Evolutionary conservation across 92 coral and sea anemone species (phyloP).

Genomic region (Galaxea fascicularis): DNA sequence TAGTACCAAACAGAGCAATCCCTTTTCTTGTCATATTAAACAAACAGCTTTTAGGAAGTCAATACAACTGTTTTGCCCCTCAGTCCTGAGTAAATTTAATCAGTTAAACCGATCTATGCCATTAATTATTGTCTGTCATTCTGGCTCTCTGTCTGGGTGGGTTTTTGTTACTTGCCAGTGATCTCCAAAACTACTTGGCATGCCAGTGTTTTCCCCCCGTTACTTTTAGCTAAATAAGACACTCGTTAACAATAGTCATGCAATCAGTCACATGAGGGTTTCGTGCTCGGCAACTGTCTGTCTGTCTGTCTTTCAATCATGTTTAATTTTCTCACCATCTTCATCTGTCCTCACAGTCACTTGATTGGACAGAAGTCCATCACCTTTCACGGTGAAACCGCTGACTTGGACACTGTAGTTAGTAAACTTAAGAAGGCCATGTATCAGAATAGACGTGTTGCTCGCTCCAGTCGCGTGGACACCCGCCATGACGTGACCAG

Average conservation of each 20-base stretch:
- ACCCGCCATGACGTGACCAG: slow-evolving; percentile 29
- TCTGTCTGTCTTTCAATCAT: neutral
- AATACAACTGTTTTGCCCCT: neutral
- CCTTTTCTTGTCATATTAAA: neutral
- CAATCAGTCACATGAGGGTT: too few relatives aligned
- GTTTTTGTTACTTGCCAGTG: too few relatives aligned
- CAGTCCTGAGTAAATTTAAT: neutral
- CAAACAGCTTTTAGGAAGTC: neutral
- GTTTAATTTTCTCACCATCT: slow-evolving; percentile 72
- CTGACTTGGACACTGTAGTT: slow-evolving; percentile 75
- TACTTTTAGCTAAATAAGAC: too few relatives aligned
- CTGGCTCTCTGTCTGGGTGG: neutral
- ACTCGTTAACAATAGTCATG: too few relatives aligned
- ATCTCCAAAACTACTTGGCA: too few relatives aligned
- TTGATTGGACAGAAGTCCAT: slow-evolving; percentile 67
- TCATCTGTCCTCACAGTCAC: slow-evolving; percentile 67
- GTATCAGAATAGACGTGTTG: slow-evolving; percentile 44
- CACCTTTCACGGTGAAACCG: slow-evolving; percentile 84
- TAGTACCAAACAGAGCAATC: neutral
- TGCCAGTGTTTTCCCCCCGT: too few relatives aligned
- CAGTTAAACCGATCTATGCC: neutral
- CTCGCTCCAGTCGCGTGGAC: slow-evolving; percentile 33
- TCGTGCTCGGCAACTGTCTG: neutral
- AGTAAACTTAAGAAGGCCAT: slow-evolving; percentile 72
- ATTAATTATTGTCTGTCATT: neutral